A percentile compares a stretch with the other conserved stretches of the same genome.
phyloP scores from a whole-genome alignment of 2,113 vertebrate genomes.

The Silurus asotus region DNA sequence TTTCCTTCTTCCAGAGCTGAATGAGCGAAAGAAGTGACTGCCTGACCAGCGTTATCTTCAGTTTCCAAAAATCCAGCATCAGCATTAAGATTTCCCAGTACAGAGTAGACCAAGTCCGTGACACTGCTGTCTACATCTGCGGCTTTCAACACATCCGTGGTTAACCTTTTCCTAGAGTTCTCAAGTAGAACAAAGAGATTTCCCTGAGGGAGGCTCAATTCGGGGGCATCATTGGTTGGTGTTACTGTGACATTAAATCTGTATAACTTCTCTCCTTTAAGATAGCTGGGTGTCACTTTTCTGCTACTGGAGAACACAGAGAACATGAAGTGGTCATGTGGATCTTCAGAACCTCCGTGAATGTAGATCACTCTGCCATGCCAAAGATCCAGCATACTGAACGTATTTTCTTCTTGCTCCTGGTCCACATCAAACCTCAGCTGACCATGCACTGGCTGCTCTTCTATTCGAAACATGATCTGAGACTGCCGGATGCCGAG shows the following conservation, averaged over 20 bases:
- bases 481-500: constrained; percentile 82
- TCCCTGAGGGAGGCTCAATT: constrained; percentile 80
- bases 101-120: constrained; percentile 72
- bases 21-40: constrained; percentile 77
- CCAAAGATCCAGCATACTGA: constrained; percentile 83
- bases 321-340: constrained; percentile 81
- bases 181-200: constrained; percentile 83
- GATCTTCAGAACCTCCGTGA: constrained; percentile 85
- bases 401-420: constrained; percentile 72
- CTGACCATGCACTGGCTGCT: constrained; percentile 76
- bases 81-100: constrained; percentile 82
- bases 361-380: constrained; percentile 81
- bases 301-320: constrained; percentile 77
- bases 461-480: constrained; percentile 78
- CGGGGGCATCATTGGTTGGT: constrained; percentile 84
- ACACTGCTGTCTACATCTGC: constrained; percentile 79
- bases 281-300: constrained; percentile 72
- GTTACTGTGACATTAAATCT: constrained; percentile 78
- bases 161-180: constrained; percentile 82
- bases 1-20: constrained; percentile 74
- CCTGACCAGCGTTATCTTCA: constrained; percentile 69
- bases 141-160: constrained; percentile 74
- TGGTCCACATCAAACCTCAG: constrained; percentile 76
- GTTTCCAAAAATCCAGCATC: constrained; percentile 86
- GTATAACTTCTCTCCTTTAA: constrained; percentile 71